Percentiles rank a stretch among this genome's conserved stretches.
phyloP scores from a whole-genome alignment of 2,888 invertebrate species.

The Monochamus alternatus region DNA sequence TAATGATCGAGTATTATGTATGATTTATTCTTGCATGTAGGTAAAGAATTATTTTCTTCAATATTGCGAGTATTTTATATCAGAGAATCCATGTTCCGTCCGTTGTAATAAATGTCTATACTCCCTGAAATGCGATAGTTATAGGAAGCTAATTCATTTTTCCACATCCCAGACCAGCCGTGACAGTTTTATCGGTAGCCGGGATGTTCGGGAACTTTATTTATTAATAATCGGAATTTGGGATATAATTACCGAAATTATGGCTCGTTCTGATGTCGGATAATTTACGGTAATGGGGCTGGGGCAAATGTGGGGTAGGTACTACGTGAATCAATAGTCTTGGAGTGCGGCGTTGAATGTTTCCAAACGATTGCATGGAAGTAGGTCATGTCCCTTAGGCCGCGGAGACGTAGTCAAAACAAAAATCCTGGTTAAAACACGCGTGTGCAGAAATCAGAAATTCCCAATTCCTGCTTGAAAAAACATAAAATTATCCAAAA shows the following conservation, averaged over 20 bases:
- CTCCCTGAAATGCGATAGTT: slow-evolving; percentile 35
- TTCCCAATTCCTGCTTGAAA: no score
- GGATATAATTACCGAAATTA: slow-evolving; percentile 20
- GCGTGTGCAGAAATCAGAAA: no score
- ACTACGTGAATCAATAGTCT: not conserved
- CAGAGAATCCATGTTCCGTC: slow-evolving; percentile 39
- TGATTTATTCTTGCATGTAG: no score
- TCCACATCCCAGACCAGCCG: slow-evolving; percentile 9
- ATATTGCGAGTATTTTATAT: no score
- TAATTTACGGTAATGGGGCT: slow-evolving; percentile 25
- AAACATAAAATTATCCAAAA: no score
- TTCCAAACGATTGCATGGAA: not conserved
- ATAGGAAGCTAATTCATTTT: slow-evolving; percentile 29
- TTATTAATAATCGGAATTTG: slow-evolving; percentile 28
- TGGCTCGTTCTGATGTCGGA: not conserved
- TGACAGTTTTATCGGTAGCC: slow-evolving; percentile 27
- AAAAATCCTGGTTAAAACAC: not conserved
- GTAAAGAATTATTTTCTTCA: no score
- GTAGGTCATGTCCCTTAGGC: not conserved
- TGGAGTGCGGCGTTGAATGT: not conserved
- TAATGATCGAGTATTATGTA: no score
- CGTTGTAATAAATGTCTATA: slow-evolving; percentile 42
- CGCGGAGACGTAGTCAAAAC: not conserved
- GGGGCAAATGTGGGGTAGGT: slow-evolving; percentile 1
- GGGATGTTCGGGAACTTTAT: slow-evolving; percentile 21